Evolutionary conservation across 2,113 vertebrate genomes (phyloP), one percentile per base, ranked within the genome.

Genomic region (Hippoglossus stenolepis): DNA sequence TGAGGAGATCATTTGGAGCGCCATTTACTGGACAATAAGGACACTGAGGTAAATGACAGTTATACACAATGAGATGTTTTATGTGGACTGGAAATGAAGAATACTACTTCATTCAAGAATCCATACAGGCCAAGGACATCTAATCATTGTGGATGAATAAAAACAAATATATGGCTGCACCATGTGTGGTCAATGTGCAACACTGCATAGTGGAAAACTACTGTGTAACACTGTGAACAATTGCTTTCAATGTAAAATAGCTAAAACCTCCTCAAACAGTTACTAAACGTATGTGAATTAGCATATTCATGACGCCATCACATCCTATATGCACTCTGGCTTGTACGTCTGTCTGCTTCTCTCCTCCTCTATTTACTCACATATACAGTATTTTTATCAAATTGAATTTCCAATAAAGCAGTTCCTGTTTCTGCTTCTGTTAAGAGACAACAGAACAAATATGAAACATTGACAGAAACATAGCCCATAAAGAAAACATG

Each of bases 41-140:
- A 69, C 68, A 53, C 67, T 18, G 72, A 67, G 58, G 53, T 65
- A 61, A 73, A 45, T 61, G 63, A 17, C 40, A 45, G 51, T 60
- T 43, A 77, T n/a, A 64, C 53, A 65, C 54, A 63, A 56, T 49
- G 38, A 63, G 49, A 61, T 31, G 47, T 45, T 75, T 57, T 47
- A 65, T 77, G 63, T 61, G 38, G 11, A 49, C 26, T 54, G 20
- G 13, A 70, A 70, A 26, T 17, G 43, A 67, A 35, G 24, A 66
- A 63, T 43, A 6, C 35, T 38, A 2, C 64, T 73, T 64, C 51
- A 69, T 53, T 73, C 59, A 53, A 53, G 7, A 54, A 43, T 59
- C 63, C 11, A 51, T 14, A 11, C 9, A 20, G 47, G 8, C 51
- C 70, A 78, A 70, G 71, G 61, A 61, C 66, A 45, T 70, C 24